Percentiles rank a stretch among this genome's conserved stretches.
Evolutionary conservation across 2,888 invertebrate species (phyloP).

Genomic region (Caenorhabditis becei): DNA sequence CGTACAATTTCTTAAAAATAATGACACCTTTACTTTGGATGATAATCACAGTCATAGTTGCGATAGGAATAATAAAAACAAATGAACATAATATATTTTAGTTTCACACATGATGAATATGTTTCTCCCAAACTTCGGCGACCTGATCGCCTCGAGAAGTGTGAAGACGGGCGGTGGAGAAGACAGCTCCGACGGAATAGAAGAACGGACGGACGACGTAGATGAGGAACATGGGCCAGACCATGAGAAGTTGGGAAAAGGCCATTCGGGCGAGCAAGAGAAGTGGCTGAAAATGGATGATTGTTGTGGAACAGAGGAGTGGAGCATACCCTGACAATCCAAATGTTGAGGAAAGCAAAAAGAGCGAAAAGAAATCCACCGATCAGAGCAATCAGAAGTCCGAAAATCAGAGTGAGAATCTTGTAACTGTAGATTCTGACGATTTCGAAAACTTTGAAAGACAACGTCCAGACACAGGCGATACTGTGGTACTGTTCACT

Average conservation of each 20-base stretch:
- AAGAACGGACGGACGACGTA: slow-evolving; percentile 66
- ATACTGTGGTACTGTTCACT: slow-evolving; percentile 65
- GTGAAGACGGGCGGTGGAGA: slow-evolving; percentile 63
- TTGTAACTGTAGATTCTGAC: slow-evolving; percentile 68
- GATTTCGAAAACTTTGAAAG: slow-evolving; percentile 67
- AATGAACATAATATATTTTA: background rate
- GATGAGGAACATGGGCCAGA: slow-evolving; percentile 62
- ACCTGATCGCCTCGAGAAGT: slow-evolving; percentile 58
- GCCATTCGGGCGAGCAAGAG: slow-evolving; percentile 56
- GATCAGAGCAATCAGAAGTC: slow-evolving; percentile 62
- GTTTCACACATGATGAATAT: slow-evolving; percentile 42
- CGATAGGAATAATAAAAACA: background rate
- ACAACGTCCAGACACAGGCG: slow-evolving; percentile 68
- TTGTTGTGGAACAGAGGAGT: background rate
- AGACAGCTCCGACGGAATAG: slow-evolving; percentile 63
- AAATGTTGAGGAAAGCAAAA: slow-evolving; percentile 64
- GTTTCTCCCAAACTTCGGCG: slow-evolving; percentile 60
- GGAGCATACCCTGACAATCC: slow-evolving; percentile 58
- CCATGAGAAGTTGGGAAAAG: slow-evolving; percentile 55
- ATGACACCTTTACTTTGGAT: slow-evolving; percentile 17
- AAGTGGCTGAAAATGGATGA: slow-evolving; percentile 47
- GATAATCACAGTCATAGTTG: background rate
- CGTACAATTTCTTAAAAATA: background rate
- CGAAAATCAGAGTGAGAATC: slow-evolving; percentile 65
- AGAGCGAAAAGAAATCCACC: slow-evolving; percentile 67